These are phyloP conservation scores for Epinephelus awoara DNA, from an alignment of 2,797 vertebrate genomes.

Conservation along the genomic window DNA sequence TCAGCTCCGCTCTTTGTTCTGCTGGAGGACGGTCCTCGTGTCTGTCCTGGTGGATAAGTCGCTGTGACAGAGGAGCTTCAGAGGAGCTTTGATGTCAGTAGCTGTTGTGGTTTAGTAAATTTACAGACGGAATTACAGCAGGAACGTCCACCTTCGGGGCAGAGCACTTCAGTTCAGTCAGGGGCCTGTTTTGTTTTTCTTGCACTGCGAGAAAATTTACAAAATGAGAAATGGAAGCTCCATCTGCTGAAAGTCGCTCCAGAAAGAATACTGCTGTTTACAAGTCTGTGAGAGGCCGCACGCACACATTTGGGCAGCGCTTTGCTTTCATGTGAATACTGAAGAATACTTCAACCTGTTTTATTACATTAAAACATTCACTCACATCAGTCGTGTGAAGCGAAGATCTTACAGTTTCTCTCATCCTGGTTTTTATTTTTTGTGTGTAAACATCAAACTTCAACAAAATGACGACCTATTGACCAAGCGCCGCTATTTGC, in stretches of 20 bases:
- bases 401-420: neutral
- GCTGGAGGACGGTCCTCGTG: constrained; percentile 26
- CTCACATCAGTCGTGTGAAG: too few relatives aligned
- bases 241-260: neutral
- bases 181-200: constrained; percentile 14
- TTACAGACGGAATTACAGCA: constrained; percentile 7
- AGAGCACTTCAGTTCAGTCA: neutral
- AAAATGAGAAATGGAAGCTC: constrained; percentile 6
- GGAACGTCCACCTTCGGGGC: constrained; percentile 7
- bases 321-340: neutral
- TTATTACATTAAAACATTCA: neutral
- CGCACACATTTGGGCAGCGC: neutral
- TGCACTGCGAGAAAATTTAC: constrained; percentile 15
- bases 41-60: constrained; percentile 55
- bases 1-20: constrained; percentile 53
- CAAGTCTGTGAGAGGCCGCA: neutral
- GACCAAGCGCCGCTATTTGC: too few relatives aligned
- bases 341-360: neutral
- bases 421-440: too few relatives aligned
- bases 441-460: too few relatives aligned
- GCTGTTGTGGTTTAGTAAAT: constrained; percentile 43
- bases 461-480: too few relatives aligned
- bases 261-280: neutral
- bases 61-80: constrained; percentile 54
- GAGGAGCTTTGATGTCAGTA: constrained; percentile 58